Base-by-base conservation (phyloP, 2,888 invertebrate species). In the Drosophila paramelanica region DNA sequence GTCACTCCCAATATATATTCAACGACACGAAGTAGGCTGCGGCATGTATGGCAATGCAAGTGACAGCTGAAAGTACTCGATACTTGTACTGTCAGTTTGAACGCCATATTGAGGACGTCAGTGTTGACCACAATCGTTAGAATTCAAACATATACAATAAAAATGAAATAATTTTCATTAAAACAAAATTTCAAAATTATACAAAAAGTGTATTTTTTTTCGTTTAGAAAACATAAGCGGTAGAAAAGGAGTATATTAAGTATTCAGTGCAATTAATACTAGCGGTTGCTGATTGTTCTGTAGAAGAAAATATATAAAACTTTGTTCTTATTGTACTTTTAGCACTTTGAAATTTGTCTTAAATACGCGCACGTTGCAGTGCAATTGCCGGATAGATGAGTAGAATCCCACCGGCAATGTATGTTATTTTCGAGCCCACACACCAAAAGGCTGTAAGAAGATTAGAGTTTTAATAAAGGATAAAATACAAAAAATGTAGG, bases 361-460 rank as follows among this genome's bases (percentile, higher is more conserved):
- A 90, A 70, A 90, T 68, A 49, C 73, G 74, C n/a, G 83, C 71
- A 31, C 79, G 85, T 89, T 93, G 93, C 80, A 96, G 92, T 92
- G 95, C 94, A 90, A 95, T 90, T 81, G 96, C 95, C 72, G 98
- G 98, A 92, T 96, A 93, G 46, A 96, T 87, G 67, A 98, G 94
- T 52, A 95, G 93, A 38, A 96, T 79, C 23, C 97, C 96, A 14
- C 98, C 98, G 36, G 95, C 92, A 5, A 95, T 93, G 91, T 99
- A 99, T 0, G 98, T 98, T 14, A 94, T 91, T 59, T 94, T 94
- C 5, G 98, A 96, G 7, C 98, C 98, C 58, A 96, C 94, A 90
- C 96, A 95, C 99, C 99, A 99, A 93, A 98, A 99, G 27, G 96
- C 96, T 96, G 92, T 60, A 93, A 93, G 61, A 65, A 69, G 13